phyloP scores from a whole-genome alignment of 2,888 invertebrate genomes.

The Aproaerema taeniolella region DNA sequence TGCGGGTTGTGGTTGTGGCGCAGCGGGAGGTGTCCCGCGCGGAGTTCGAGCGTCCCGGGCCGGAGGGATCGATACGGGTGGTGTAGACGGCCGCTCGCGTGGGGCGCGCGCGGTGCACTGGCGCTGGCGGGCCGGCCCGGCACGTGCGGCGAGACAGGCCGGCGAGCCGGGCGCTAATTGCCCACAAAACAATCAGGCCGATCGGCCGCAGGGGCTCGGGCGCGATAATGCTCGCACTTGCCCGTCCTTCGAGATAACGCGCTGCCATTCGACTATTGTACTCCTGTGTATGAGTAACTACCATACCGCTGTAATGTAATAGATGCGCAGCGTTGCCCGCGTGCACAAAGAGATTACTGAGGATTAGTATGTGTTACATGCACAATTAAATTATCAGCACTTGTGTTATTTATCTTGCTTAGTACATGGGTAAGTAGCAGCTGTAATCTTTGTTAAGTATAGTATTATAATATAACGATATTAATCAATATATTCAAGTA shows the following conservation, averaged over 20 bases:
- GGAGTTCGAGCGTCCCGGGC: constrained; percentile 24
- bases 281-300: no score
- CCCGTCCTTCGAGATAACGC: constrained; percentile 44
- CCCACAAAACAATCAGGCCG: constrained; percentile 72
- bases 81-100: constrained; percentile 58
- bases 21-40: constrained; percentile 24
- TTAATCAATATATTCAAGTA: no score
- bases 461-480: no score
- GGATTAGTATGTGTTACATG: no score
- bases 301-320: no score
- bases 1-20: constrained; percentile 24
- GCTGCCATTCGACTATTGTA: constrained; percentile 35
- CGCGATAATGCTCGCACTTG: constrained; percentile 44
- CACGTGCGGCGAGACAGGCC: constrained; percentile 51
- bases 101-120: constrained; percentile 69
- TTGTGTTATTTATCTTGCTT: no score
- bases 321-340: background rate
- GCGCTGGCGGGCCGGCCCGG: constrained; percentile 30
- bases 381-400: no score
- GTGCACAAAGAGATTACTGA: constrained; percentile 6
- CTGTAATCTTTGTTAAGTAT: no score
- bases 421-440: no score
- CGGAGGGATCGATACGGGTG: constrained; percentile 21
- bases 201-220: constrained; percentile 37
- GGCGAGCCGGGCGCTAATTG: constrained; percentile 58